A percentile compares a stretch with the other conserved stretches of the same genome.
These are phyloP conservation scores for Tenodera sinensis DNA, from an alignment of 2,888 invertebrate genomes.

Conservation along the genomic window DNA sequence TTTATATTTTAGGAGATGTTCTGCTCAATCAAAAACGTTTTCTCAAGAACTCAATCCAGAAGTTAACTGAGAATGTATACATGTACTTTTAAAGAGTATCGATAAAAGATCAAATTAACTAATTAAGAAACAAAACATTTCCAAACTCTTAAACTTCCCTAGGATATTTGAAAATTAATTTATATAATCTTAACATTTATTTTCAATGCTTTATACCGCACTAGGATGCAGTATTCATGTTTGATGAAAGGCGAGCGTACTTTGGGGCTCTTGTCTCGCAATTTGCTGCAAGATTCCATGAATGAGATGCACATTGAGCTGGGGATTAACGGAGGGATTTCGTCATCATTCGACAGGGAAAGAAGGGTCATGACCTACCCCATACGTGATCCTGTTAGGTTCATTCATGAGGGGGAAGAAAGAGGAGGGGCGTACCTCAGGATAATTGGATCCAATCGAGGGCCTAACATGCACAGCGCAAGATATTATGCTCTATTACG, in stretches of 20 bases:
- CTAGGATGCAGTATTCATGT: background rate
- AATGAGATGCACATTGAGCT: background rate
- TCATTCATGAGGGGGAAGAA: background rate
- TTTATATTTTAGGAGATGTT: too few species aligned
- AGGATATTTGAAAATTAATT: too few species aligned
- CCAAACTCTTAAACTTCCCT: too few species aligned
- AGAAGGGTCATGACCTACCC: slow-evolving; percentile 22
- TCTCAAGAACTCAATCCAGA: too few species aligned
- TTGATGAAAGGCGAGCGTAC: background rate
- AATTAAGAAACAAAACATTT: too few species aligned
- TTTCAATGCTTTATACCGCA: too few species aligned
- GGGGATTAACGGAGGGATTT: slow-evolving; percentile 9
- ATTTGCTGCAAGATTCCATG: slow-evolving; percentile 6
- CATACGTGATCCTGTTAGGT: slow-evolving; percentile 22
- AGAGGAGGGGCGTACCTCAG: background rate
- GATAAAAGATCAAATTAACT: too few species aligned
- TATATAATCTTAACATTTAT: too few species aligned
- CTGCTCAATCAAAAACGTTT: too few species aligned
- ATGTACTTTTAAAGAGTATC: too few species aligned
- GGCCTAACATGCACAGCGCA: background rate
- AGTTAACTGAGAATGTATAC: too few species aligned
- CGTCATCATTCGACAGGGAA: slow-evolving; percentile 22
- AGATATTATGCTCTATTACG: background rate
- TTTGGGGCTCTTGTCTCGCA: background rate
- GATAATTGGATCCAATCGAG: slow-evolving; percentile 12